Evolutionary conservation across 2,888 invertebrate species (phyloP), one percentile per base, ranked within the genome.

Genomic region (Steromphala cineraria): DNA sequence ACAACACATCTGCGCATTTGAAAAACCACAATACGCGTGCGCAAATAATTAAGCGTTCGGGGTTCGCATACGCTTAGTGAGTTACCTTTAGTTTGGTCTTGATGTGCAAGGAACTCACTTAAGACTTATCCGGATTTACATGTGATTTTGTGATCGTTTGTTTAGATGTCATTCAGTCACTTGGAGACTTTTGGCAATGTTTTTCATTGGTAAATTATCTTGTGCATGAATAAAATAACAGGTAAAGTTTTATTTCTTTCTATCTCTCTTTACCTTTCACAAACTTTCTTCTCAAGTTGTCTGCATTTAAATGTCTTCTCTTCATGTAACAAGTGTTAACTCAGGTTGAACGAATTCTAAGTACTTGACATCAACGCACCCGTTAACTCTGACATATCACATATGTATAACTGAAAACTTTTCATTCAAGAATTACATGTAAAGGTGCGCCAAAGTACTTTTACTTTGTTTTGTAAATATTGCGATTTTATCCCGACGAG

Each of bases 1-100:
- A 90, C 74, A 84, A 83, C 82, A 75, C 81, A 86, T 84, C 87
- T 91, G 92, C 91, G 92, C 92, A 91, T 86, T 85, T 86, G 85
- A 82, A 76, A 81, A 82, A 71, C 67, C 79, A 75, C 80, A 82
- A 74, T 80, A 83, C 87, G 91, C 90, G 89, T 90, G 90, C 90
- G 91, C 87, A 87, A 80, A 86, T 81, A 85, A 85, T 85, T 83
- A 85, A 87, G 79, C 67, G 81, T 80, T 75, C 52, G 78, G 78
- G 67, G 85, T 77, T 80, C 74, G 82, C 84, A 81, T 85, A 74
- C 82, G 81, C 56, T 83, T 81, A 81, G 55, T 78, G 62, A 62
- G 62, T 62, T 62, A 62, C 62, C 53, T 80, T 82, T 82, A 80
- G 82, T 82, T 82, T 81, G 56, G 71, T 71, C 71, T 75, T 79